Evolutionary conservation across 2,797 vertebrate species (phyloP).

Genomic region (Poecilia gillii): DNA sequence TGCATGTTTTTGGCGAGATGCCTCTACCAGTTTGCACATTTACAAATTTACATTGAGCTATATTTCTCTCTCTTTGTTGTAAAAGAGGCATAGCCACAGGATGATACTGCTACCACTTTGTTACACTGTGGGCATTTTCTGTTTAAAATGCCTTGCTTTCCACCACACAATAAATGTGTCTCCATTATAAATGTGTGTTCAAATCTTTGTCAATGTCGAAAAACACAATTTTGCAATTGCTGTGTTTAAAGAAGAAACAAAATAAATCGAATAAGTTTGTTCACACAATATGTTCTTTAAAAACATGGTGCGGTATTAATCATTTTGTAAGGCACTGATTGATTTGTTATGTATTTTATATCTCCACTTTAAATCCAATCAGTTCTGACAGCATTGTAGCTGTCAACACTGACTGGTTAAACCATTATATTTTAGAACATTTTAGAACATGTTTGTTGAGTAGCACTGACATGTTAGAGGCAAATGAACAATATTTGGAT

Average conservation of each 20-base stretch:
- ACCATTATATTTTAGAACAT: background rate
- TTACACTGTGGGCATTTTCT: background rate
- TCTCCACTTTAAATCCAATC: background rate
- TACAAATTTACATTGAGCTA: background rate
- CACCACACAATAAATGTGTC: background rate
- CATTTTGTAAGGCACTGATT: background rate
- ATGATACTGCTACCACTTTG: background rate
- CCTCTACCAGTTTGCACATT: background rate
- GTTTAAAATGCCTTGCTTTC: background rate
- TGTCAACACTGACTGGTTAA: background rate
- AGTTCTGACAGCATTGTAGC: background rate
- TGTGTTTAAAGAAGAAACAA: too few species aligned
- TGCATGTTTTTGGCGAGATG: background rate
- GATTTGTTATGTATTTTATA: background rate
- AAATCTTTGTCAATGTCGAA: too few species aligned
- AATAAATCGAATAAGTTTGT: too few species aligned
- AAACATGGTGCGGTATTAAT: background rate
- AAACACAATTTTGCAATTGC: too few species aligned
- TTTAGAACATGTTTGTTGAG: background rate
- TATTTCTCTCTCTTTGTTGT: background rate
- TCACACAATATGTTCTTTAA: too few species aligned
- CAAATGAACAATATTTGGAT: background rate
- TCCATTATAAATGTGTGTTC: too few species aligned
- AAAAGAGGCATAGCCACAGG: background rate
- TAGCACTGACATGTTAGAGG: background rate